phyloP scores from a whole-genome alignment of 2,113 vertebrate species.

The Mormyrus iriodes region DNA sequence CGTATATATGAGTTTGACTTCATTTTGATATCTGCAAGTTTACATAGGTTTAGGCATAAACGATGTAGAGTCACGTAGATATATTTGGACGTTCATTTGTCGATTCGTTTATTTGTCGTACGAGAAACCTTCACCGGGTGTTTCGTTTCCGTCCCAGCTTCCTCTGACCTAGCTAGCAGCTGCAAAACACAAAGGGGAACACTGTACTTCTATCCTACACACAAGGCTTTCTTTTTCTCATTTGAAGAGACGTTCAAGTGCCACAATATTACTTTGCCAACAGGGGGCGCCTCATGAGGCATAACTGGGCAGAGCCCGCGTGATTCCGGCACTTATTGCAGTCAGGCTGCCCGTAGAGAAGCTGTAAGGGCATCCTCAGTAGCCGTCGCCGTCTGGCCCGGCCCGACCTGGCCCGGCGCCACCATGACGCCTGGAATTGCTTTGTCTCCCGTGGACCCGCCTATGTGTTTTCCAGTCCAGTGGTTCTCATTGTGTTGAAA shows the following conservation, averaged over 20 bases:
- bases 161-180: slow-evolving; percentile 8
- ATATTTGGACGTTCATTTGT: slow-evolving; percentile 29
- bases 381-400: slow-evolving; percentile 47
- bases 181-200: background rate
- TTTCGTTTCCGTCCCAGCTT: background rate
- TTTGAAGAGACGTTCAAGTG: background rate
- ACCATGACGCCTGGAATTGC: slow-evolving; percentile 49
- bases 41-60: slow-evolving; percentile 48
- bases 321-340: slow-evolving; percentile 14
- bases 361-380: slow-evolving; percentile 53
- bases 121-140: background rate
- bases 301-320: background rate
- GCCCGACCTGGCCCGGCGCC: background rate
- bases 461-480: slow-evolving; percentile 47
- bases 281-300: background rate
- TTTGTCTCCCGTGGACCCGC: slow-evolving; percentile 40
- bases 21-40: slow-evolving; percentile 46
- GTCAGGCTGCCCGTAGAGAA: slow-evolving; percentile 44
- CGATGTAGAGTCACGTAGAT: slow-evolving; percentile 36
- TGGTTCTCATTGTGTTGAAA: slow-evolving; percentile 53
- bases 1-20: slow-evolving; percentile 26
- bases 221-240: background rate
- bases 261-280: background rate
- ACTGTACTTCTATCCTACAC: background rate
- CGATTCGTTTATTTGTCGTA: slow-evolving; percentile 41